A percentile compares a stretch with the other conserved stretches of the same genome.
phyloP scores from a whole-genome alignment of 2,797 vertebrate species.

The Psittacula echo region DNA sequence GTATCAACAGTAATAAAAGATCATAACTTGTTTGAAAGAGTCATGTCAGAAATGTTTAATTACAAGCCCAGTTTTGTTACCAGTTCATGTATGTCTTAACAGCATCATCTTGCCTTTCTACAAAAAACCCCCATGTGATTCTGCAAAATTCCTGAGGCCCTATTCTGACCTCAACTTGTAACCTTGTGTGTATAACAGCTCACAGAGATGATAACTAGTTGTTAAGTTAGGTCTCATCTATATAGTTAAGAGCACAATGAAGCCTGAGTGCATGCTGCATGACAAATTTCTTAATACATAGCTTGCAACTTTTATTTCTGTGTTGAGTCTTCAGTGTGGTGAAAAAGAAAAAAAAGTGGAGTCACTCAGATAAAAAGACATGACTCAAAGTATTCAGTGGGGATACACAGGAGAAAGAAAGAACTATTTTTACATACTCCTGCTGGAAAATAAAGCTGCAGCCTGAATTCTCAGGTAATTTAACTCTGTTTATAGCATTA shows the following conservation, averaged over 20 bases:
- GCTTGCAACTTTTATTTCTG: background rate
- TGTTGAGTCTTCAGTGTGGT: background rate
- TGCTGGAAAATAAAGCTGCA: background rate
- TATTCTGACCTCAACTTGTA: background rate
- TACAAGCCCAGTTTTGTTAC: background rate
- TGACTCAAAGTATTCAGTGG: background rate
- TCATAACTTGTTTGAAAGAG: background rate
- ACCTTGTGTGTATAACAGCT: background rate
- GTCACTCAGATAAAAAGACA: background rate
- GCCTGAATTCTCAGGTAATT: background rate
- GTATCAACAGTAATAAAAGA: background rate
- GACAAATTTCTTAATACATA: background rate
- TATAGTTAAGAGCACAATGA: rapidly evolving
- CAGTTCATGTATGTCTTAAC: background rate
- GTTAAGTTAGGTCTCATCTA: background rate
- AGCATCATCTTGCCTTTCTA: background rate
- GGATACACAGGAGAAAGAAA: background rate
- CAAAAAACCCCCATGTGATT: background rate
- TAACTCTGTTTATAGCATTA: background rate
- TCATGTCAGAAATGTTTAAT: background rate
- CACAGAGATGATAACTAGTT: background rate
- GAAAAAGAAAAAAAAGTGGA: background rate
- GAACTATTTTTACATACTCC: background rate
- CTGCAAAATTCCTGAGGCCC: background rate
- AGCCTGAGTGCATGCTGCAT: background rate